These are phyloP conservation scores for Brotula barbata DNA, from an alignment of 2,797 vertebrate species.

Conservation along the genomic window DNA sequence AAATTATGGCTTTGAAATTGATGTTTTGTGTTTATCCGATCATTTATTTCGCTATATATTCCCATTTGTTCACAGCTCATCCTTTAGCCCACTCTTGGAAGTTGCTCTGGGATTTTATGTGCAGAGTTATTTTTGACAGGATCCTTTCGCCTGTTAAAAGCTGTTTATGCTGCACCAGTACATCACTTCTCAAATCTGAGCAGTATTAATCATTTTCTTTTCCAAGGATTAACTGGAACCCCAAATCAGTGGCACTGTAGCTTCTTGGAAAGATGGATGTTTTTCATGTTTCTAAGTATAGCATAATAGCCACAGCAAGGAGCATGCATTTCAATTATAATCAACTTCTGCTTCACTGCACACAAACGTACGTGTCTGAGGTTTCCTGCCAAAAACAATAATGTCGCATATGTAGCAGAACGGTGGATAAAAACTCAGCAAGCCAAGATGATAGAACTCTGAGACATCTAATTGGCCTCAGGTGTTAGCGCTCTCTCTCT, in stretches of 20 bases:
- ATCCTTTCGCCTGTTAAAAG: constrained; percentile 17
- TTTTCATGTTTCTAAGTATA: constrained; percentile 22
- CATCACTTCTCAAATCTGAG: constrained; percentile 26
- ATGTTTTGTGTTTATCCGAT: constrained; percentile 4
- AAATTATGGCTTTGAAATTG: constrained; percentile 24
- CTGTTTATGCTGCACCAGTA: constrained; percentile 5
- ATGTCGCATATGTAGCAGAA: constrained; percentile 37
- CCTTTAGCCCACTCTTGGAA: neutral
- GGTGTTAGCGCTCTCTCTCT: neutral
- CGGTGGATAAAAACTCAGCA: constrained; percentile 22
- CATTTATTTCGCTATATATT: constrained; percentile 1
- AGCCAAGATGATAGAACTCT: constrained; percentile 31
- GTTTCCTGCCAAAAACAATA: constrained; percentile 40
- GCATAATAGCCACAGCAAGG: constrained; percentile 5
- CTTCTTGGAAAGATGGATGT: constrained; percentile 25
- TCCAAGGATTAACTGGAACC: constrained; percentile 10
- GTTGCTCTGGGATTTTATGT: constrained; percentile 9
- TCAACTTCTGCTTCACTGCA: constrained; percentile 41
- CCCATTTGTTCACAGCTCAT: neutral
- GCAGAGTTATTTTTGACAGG: constrained; percentile 39
- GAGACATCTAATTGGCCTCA: constrained; percentile 30
- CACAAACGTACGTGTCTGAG: constrained; percentile 18
- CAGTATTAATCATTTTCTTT: constrained; percentile 26
- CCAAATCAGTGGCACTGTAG: constrained; percentile 5
- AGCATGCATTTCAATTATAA: constrained; percentile 39